A percentile compares a stretch with the other conserved stretches of the same genome.
These are phyloP conservation scores for Jordanella pulchra DNA, from an alignment of 2,797 vertebrate species.

Conservation along the genomic window DNA sequence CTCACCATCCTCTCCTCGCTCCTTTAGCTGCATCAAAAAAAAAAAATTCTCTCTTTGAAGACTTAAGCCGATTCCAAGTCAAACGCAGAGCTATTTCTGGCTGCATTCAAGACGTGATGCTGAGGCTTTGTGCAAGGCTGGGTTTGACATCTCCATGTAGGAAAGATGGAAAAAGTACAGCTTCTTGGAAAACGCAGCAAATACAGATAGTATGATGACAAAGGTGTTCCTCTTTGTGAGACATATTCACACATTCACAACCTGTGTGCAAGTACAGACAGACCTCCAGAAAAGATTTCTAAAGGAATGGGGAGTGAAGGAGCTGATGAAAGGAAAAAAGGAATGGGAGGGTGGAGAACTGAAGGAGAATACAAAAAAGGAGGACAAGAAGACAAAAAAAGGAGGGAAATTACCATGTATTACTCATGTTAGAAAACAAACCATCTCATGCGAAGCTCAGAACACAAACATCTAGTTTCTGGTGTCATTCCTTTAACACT, in stretches of 20 bases:
- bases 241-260: constrained; percentile 45
- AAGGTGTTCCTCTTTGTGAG: constrained; percentile 37
- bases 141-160: constrained; percentile 61
- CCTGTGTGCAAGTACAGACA: constrained; percentile 42
- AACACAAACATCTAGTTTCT: background rate
- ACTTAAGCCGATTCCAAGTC: constrained; percentile 82
- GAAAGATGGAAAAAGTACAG: constrained; percentile 14
- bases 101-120: constrained; percentile 67
- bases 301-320: constrained; percentile 40
- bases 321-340: constrained; percentile 21
- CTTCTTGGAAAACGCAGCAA: constrained; percentile 22
- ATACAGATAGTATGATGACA: constrained; percentile 46
- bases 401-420: constrained; percentile 14
- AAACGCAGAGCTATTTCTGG: constrained; percentile 79
- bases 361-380: constrained; percentile 11
- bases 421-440: no score
- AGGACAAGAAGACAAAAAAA: constrained; percentile 34
- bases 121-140: constrained; percentile 62
- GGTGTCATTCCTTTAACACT: background rate
- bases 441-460: background rate
- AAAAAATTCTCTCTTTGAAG: constrained; percentile 79
- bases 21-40: constrained; percentile 75
- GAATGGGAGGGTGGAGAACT: constrained; percentile 7
- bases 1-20: constrained; percentile 44
- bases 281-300: constrained; percentile 51